These are phyloP conservation scores for Eristalis arbustorum DNA, from an alignment of 2,888 invertebrate species.

Conservation along the genomic window DNA sequence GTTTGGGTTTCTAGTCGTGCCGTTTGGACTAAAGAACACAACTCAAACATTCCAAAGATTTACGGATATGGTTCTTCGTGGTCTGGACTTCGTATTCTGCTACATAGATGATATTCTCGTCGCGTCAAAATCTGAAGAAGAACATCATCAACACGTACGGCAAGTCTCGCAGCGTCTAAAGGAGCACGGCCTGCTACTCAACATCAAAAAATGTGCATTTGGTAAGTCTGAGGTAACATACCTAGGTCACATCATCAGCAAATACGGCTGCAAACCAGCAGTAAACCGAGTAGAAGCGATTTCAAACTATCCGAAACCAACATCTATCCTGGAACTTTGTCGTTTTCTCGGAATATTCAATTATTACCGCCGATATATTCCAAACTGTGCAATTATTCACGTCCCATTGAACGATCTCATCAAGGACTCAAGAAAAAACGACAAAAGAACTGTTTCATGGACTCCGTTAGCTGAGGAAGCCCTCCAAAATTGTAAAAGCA, in stretches of 20 bases:
- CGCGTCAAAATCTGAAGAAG: conserved; percentile 57
- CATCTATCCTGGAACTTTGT: too few relatives aligned
- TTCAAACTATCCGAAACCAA: too few relatives aligned
- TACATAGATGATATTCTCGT: conserved; percentile 74
- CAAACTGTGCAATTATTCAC: background rate
- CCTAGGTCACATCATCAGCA: conserved; percentile 12
- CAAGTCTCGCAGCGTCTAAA: background rate
- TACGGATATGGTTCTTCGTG: background rate
- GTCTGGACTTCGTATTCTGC: conserved; percentile 54
- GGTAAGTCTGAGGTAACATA: conserved; percentile 7
- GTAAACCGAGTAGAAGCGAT: conserved; percentile 12
- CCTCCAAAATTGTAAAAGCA: too few relatives aligned
- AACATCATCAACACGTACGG: conserved; percentile 65
- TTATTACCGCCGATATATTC: conserved; percentile 44
- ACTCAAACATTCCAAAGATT: background rate
- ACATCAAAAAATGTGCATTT: conserved; percentile 46
- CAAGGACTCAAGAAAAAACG: conserved; percentile 20
- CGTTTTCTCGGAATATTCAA: background rate
- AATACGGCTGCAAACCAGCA: conserved; percentile 23
- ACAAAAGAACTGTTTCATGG: background rate
- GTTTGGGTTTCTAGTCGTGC: too few relatives aligned
- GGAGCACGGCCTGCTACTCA: conserved; percentile 67
- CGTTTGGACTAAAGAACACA: too few relatives aligned
- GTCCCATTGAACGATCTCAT: conserved; percentile 1
- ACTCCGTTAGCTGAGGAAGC: too few relatives aligned